These are phyloP conservation scores for Patiria miniata DNA, from an alignment of 35 echinoderm and acorn worm genomes.

Conservation along the genomic window DNA sequence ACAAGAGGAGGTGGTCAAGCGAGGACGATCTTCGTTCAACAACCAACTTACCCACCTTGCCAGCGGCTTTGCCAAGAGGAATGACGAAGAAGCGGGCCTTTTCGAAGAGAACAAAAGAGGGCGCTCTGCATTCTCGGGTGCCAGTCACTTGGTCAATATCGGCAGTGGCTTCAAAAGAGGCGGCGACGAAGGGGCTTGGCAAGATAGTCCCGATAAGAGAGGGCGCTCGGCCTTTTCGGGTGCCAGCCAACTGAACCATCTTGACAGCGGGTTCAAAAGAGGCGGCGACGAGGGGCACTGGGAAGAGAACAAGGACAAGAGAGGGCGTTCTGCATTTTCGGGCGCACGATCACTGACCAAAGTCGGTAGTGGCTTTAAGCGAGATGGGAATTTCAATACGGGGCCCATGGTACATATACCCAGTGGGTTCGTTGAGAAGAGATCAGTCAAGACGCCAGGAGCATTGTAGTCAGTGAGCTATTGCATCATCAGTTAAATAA, in stretches of 20 bases:
- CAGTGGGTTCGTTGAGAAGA: no score
- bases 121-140: neutral
- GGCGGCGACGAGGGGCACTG: neutral
- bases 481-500: no score
- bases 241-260: neutral
- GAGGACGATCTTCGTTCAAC: neutral
- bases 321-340: neutral
- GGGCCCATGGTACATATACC: no score
- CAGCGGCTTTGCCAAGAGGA: neutral
- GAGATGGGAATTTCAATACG: no score
- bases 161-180: neutral
- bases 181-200: neutral
- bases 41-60: neutral
- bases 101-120: neutral
- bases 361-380: neutral
- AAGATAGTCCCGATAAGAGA: neutral
- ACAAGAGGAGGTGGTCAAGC: no score
- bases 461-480: no score
- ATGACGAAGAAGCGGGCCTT: neutral
- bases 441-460: no score
- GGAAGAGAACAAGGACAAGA: neutral
- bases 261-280: neutral
- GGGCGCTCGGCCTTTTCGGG: conserved; percentile 3
- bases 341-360: neutral
- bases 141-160: neutral